A percentile compares a stretch with the other conserved stretches of the same genome.
Conservation (phyloP, 2,888 invertebrate genomes). For the Steinernema carpocapsae region DNA sequence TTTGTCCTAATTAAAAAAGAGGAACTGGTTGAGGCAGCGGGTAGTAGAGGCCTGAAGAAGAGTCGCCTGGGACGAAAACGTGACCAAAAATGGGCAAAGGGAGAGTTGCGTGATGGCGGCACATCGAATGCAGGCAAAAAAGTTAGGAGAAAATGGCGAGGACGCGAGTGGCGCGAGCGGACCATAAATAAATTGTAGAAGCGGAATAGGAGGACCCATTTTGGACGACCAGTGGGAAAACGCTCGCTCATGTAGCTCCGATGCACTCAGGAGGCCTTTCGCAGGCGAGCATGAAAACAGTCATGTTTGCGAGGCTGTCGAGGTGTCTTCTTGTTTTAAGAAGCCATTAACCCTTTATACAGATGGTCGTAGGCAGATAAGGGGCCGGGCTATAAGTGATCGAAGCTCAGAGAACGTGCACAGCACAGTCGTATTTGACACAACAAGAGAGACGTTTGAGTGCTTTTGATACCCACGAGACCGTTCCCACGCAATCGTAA, state of each 20-base stretch:
- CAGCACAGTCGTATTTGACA: not conserved
- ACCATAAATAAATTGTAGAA: slow-evolving; percentile 8
- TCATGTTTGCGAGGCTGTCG: slow-evolving; percentile 31
- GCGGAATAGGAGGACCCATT: not conserved
- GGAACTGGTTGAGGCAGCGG: too few relatives aligned
- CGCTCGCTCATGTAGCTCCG: not conserved
- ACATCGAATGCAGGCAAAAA: not conserved
- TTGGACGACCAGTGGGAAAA: not conserved
- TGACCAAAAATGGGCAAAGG: too few relatives aligned
- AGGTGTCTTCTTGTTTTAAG: not conserved
- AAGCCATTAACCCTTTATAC: slow-evolving; percentile 8
- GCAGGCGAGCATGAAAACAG: not conserved
- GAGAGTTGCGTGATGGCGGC: not conserved
- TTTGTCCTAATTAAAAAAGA: too few relatives aligned
- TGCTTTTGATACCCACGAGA: not conserved
- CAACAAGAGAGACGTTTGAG: not conserved
- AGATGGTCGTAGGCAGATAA: not conserved
- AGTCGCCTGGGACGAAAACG: not conserved
- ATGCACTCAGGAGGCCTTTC: not conserved
- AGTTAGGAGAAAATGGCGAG: not conserved
- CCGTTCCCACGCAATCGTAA: not conserved
- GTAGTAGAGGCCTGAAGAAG: too few relatives aligned
- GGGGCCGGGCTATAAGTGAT: slow-evolving; percentile 6
- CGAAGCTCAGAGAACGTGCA: slow-evolving; percentile 24
- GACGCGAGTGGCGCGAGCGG: slow-evolving; percentile 27